Base-by-base conservation (phyloP, 1,140 invertebrate species). In the Delia radicum region DNA sequence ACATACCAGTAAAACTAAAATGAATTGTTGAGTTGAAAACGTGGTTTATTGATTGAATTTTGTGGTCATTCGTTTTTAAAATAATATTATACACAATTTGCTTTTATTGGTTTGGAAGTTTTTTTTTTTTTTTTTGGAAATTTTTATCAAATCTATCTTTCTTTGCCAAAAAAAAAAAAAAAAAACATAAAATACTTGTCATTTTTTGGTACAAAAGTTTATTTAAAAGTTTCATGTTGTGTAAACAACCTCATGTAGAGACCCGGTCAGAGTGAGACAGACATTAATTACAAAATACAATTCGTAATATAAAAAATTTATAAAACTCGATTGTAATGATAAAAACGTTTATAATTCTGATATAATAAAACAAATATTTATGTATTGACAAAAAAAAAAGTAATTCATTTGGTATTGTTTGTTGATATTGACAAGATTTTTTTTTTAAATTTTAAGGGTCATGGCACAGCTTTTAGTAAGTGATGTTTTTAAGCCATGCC, bases 21-120 rank as follows among this genome's bases (percentile, higher is more conserved):
- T 55, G 48, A 21, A 21, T 21, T 33, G 15, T 69, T 69, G 29
- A 69, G 65, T 21, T 33, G 29, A 69, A 69, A 31, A 21, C n/a
- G 65, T 69, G 65, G 65, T 69, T 69, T 69, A 69, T 69, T 69
- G 65, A 69, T 69, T 69, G 65, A 33, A 69, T 69, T 33, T 21
- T 37, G 65, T 33, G 65, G 65, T 69, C n/a, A 69, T 42, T 13
- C 33, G 2, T 42, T 42, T 42, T 42, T 42, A 8, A 42, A 42
- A 42, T 13, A 42, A 10, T 15, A 42, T 15, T 42, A 42, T 15
- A 42, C 10, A 13, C 37, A 42, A n/a, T n/a, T n/a, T n/a, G n/a
- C n/a, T n/a, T n/a, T n/a, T n/a, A n/a, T n/a, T n/a, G n/a, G n/a
- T n/a, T n/a, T n/a, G n/a, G n/a, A n/a, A n/a, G n/a, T n/a, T n/a